Evolutionary conservation across 2,888 invertebrate species (phyloP).

Genomic region (Polyploca ridens): DNA sequence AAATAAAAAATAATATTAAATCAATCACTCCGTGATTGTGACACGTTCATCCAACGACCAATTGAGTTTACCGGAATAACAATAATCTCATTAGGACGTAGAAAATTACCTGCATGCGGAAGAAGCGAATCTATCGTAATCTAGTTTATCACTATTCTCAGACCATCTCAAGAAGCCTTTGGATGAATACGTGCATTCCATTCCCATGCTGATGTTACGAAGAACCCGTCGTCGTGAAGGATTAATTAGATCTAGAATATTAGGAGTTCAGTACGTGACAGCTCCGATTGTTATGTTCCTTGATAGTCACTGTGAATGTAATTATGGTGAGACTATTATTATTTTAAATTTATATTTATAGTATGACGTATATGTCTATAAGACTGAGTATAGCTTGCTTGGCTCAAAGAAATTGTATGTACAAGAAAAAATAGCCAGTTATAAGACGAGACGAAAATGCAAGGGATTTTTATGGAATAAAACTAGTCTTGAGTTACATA

Average conservation of each 20-base stretch:
- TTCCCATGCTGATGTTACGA: slow-evolving; percentile 94
- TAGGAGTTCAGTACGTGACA: slow-evolving; percentile 90
- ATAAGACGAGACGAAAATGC: too few relatives aligned
- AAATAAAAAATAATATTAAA: too few relatives aligned
- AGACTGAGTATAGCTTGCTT: too few relatives aligned
- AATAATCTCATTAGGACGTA: too few relatives aligned
- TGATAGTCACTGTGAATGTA: slow-evolving; percentile 98
- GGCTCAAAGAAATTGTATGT: too few relatives aligned
- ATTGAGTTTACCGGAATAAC: too few relatives aligned
- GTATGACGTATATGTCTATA: neutral
- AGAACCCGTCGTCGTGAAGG: slow-evolving; percentile 94
- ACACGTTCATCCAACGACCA: too few relatives aligned
- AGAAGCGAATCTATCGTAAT: neutral
- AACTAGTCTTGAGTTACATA: too few relatives aligned
- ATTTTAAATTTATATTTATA: slow-evolving; percentile 8
- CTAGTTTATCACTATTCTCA: slow-evolving; percentile 62
- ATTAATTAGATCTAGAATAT: slow-evolving; percentile 94
- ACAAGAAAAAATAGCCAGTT: too few relatives aligned
- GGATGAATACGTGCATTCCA: slow-evolving; percentile 92
- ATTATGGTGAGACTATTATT: slow-evolving; percentile 84
- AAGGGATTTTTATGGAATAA: too few relatives aligned
- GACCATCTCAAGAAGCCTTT: slow-evolving; percentile 93
- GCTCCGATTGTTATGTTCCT: slow-evolving; percentile 95
- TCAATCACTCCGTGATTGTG: too few relatives aligned
- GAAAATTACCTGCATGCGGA: neutral